Percentiles rank a stretch among this genome's conserved stretches.
These are phyloP conservation scores for Bombycilla garrulus DNA, from an alignment of 2,113 vertebrate genomes.

Conservation along the genomic window DNA sequence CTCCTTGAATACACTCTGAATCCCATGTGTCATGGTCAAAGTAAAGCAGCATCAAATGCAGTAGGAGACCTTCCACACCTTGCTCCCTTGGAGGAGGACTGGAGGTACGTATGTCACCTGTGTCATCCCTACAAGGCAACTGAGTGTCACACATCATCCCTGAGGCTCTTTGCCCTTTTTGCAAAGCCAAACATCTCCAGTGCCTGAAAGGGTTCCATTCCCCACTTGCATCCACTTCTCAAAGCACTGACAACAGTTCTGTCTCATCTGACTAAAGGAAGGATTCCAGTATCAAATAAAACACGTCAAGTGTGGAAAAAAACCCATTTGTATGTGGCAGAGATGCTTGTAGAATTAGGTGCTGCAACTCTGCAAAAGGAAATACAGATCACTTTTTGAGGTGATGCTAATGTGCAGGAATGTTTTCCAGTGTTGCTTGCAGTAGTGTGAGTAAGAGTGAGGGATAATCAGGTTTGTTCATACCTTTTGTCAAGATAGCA, in stretches of 20 bases:
- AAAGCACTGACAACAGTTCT: background rate
- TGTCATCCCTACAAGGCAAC: background rate
- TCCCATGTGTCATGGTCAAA: rapidly evolving
- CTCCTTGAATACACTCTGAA: background rate
- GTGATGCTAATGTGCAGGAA: background rate
- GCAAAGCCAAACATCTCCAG: background rate
- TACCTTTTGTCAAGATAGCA: background rate
- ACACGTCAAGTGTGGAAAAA: background rate
- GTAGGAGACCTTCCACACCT: background rate
- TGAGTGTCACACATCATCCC: background rate
- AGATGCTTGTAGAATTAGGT: background rate
- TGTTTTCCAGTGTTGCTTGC: background rate
- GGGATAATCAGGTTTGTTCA: background rate
- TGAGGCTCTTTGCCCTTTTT: background rate
- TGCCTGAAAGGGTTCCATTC: background rate
- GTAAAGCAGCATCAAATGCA: background rate
- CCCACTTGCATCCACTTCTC: background rate
- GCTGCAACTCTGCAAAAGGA: background rate
- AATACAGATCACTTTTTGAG: background rate
- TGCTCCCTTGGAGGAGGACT: background rate
- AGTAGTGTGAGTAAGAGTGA: background rate
- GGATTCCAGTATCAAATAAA: background rate
- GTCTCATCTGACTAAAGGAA: background rate
- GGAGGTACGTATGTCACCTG: background rate
- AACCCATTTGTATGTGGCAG: background rate